These are phyloP conservation scores for Aplysina aerophoba DNA, from an alignment of 37 sponge, comb jelly and placozoan species.

Conservation along the genomic window DNA sequence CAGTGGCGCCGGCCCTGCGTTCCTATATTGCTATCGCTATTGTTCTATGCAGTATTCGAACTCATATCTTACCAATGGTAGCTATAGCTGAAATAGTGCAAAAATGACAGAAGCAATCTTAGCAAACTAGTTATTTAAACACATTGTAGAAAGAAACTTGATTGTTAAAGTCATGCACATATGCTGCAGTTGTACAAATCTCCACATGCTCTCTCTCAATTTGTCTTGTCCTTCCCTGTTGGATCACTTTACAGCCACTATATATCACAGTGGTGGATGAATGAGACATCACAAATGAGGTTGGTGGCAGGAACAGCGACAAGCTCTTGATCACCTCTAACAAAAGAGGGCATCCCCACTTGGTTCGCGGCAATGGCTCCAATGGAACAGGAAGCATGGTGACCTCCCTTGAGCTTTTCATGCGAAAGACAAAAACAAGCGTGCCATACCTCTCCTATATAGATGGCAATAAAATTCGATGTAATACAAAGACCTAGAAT, in stretches of 20 bases:
- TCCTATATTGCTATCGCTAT: too few species aligned
- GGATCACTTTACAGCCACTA: conserved; percentile 8
- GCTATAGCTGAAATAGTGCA: conserved; percentile 2
- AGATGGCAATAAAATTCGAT: not conserved
- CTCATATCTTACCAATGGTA: too few species aligned
- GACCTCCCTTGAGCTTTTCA: conserved; percentile 3
- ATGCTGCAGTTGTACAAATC: conserved; percentile 2
- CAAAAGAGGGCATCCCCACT: conserved; percentile 3
- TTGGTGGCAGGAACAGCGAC: conserved; percentile 13
- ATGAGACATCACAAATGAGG: not conserved
- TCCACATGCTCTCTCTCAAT: conserved; percentile 11
- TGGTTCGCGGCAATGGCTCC: not conserved
- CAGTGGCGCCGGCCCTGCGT: too few species aligned
- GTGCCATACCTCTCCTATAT: conserved; percentile 7
- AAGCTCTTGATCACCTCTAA: not conserved
- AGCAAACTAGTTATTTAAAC: conserved; percentile 6
- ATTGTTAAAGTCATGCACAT: not conserved
- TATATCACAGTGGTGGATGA: conserved; percentile 2
- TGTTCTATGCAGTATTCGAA: too few species aligned
- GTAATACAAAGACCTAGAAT: conserved; percentile 6
- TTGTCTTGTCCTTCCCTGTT: conserved; percentile 11
- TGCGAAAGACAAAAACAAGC: not conserved
- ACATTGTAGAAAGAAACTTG: not conserved
- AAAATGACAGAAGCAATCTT: not conserved
- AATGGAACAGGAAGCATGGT: conserved; percentile 3